A percentile compares a stretch with the other conserved stretches of the same genome.
Conservation (phyloP, 37 sponge, comb jelly and placozoan genomes). For the Tethya wilhelma region DNA sequence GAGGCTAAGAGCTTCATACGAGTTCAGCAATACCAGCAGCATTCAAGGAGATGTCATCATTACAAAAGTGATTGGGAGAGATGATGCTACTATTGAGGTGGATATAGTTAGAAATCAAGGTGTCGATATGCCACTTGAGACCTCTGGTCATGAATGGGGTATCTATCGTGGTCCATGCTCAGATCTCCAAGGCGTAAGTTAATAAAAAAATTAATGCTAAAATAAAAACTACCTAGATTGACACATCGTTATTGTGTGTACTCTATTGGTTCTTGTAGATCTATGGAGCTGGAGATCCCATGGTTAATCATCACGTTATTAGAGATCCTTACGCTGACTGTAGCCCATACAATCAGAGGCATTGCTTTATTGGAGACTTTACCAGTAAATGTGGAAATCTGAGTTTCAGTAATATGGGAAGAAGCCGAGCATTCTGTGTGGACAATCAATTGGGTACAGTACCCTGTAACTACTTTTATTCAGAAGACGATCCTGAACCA, state of each 20-base stretch:
- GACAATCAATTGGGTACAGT: slow-evolving; percentile 53
- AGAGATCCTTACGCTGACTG: neutral
- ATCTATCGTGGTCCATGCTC: neutral
- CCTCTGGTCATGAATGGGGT: slow-evolving; percentile 21
- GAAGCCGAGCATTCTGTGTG: slow-evolving; percentile 37
- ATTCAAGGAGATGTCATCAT: slow-evolving; percentile 64
- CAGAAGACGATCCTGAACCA: neutral
- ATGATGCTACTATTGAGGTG: slow-evolving; percentile 35
- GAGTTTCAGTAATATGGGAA: neutral
- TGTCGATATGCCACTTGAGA: neutral
- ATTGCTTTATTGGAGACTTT: slow-evolving; percentile 51
- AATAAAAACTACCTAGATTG: neutral
- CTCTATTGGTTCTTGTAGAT: neutral
- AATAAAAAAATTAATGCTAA: neutral
- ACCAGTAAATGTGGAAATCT: slow-evolving; percentile 63
- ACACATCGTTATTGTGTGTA: neutral
- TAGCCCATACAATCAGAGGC: slow-evolving; percentile 8
- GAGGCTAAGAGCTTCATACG: slow-evolving; percentile 26
- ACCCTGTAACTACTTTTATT: neutral
- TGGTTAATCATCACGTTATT: no score
- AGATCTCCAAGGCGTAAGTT: neutral
- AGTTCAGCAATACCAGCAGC: neutral
- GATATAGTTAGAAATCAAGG: slow-evolving; percentile 43
- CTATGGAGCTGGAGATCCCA: neutral
- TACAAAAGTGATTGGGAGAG: neutral